Conservation (phyloP, 2,797 vertebrate genomes). For the Thamnophis elegans region DNA sequence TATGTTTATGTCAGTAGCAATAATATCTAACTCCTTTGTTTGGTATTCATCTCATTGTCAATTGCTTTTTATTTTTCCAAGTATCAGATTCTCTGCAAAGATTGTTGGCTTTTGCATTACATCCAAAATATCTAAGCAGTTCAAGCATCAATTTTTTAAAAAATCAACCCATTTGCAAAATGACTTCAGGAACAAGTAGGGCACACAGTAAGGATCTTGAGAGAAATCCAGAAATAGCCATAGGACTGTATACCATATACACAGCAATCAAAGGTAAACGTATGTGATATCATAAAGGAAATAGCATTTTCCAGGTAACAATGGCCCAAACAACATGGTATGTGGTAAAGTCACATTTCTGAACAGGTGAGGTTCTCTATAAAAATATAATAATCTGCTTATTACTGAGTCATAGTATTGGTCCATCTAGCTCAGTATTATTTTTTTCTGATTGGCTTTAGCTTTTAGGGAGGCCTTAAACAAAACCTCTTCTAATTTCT, state of each 20-base stretch:
- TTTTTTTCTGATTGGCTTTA: background rate
- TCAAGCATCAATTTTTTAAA: background rate
- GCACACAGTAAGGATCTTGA: background rate
- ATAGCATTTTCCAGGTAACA: background rate
- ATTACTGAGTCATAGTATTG: background rate
- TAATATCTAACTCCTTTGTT: background rate
- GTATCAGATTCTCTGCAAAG: background rate
- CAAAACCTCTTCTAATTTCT: background rate
- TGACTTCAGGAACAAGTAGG: background rate
- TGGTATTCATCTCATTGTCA: background rate
- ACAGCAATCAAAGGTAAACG: background rate
- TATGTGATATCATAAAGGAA: background rate
- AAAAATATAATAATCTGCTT: background rate
- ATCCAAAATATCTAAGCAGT: background rate
- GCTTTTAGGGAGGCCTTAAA: background rate
- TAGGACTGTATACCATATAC: background rate
- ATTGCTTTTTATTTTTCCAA: background rate
- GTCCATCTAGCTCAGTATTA: background rate
- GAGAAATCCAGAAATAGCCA: background rate
- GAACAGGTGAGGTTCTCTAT: background rate
- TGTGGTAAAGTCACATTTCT: slow-evolving; percentile 9
- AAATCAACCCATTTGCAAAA: background rate
- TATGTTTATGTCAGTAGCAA: background rate
- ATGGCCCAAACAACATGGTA: background rate
- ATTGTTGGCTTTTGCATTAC: background rate